phyloP scores from a whole-genome alignment of 2,888 invertebrate genomes.

The Phyto melanocephala region DNA sequence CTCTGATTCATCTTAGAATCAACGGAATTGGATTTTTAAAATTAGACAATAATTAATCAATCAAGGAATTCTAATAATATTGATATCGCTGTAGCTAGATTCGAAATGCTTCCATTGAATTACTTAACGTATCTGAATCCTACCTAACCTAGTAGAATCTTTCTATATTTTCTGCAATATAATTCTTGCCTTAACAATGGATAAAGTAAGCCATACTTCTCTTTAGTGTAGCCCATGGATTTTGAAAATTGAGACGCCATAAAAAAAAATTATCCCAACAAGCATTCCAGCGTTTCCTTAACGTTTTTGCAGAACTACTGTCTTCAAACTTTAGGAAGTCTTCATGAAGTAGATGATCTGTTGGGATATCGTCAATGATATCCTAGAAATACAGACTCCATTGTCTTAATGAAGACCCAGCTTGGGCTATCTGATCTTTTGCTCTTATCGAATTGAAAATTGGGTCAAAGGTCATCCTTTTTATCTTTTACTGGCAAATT shows the following conservation, averaged over 20 bases:
- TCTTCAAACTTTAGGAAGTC: too few relatives aligned
- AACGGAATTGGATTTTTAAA: background rate
- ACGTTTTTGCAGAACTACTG: too few relatives aligned
- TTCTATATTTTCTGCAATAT: background rate
- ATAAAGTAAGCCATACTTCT: background rate
- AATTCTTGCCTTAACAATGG: background rate
- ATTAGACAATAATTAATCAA: background rate
- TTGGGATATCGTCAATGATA: too few relatives aligned
- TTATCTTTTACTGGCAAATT: too few relatives aligned
- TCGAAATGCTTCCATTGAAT: constrained; percentile 2
- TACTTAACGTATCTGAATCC: background rate
- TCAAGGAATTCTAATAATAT: background rate
- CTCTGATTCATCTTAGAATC: background rate
- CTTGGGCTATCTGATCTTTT: too few relatives aligned
- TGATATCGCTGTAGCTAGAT: background rate
- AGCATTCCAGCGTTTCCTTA: background rate
- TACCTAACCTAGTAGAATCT: background rate
- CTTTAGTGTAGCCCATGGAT: background rate
- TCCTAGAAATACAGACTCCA: too few relatives aligned
- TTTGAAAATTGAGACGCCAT: background rate
- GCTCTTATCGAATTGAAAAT: too few relatives aligned
- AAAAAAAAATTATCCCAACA: background rate
- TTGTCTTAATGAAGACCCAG: too few relatives aligned
- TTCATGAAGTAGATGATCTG: too few relatives aligned
- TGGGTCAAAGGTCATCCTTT: too few relatives aligned